Percentiles rank a stretch among this genome's conserved stretches.
phyloP scores from a whole-genome alignment of 2,888 invertebrate genomes.

The Lissonota sp. region DNA sequence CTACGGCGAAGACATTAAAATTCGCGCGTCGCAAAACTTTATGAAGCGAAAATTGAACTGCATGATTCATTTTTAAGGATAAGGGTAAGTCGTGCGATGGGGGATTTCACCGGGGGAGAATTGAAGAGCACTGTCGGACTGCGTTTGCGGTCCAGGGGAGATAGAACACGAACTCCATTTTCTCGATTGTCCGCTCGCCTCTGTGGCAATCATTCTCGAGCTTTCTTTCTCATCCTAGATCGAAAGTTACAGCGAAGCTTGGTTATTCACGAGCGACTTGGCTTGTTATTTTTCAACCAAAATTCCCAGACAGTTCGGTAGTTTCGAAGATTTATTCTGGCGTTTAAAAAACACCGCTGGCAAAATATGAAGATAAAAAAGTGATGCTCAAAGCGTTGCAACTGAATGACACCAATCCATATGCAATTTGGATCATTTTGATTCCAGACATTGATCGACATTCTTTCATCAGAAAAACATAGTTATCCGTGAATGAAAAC shows the following conservation, averaged over 20 bases:
- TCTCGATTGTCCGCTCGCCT: conserved; percentile 19
- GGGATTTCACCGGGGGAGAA: background rate
- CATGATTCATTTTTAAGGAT: conserved; percentile 36
- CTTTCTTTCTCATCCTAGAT: background rate
- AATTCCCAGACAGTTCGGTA: too few species aligned
- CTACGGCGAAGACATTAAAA: conserved; percentile 11
- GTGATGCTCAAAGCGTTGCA: too few species aligned
- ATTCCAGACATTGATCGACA: too few species aligned
- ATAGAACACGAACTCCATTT: conserved; percentile 41
- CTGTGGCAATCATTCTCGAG: background rate
- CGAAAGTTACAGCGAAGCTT: background rate
- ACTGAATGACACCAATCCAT: too few species aligned
- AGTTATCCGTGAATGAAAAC: conserved; percentile 7
- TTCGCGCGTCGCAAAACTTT: conserved; percentile 20
- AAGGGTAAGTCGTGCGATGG: conserved; percentile 6
- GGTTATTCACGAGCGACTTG: background rate
- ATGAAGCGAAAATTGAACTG: conserved; percentile 39
- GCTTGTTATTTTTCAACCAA: too few species aligned
- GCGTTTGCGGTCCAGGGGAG: conserved; percentile 13
- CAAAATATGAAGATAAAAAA: too few species aligned
- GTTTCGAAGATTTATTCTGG: too few species aligned
- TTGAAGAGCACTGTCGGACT: conserved; percentile 15
- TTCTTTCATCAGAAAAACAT: background rate
- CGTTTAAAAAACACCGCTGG: too few species aligned
- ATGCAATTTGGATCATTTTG: too few species aligned